These are phyloP conservation scores for Amphiprion percula DNA, from an alignment of 2,113 vertebrate genomes.

Conservation along the genomic window DNA sequence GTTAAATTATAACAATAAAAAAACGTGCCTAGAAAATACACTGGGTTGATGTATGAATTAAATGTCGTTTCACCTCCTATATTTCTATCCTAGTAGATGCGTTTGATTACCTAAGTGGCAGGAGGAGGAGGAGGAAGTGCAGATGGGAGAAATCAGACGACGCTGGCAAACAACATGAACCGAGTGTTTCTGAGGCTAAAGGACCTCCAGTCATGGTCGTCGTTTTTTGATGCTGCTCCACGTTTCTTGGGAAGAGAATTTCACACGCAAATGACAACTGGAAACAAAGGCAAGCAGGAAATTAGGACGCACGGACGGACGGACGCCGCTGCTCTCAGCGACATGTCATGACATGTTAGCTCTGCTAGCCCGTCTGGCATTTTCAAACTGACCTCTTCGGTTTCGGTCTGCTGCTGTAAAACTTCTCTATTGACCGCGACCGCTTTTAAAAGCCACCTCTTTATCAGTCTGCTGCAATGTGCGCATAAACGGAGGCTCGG, in stretches of 20 bases:
- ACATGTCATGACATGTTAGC: conserved; percentile 14
- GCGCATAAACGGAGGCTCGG: not conserved
- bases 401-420: not conserved
- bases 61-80: too few relatives aligned
- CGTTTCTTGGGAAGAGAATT: not conserved
- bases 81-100: too few relatives aligned
- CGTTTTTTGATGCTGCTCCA: not conserved
- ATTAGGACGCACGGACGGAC: too few relatives aligned
- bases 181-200: not conserved
- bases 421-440: not conserved
- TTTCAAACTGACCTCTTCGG: not conserved
- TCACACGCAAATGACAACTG: conserved; percentile 6
- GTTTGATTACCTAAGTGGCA: too few relatives aligned
- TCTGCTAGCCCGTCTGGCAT: conserved; percentile 13
- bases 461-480: not conserved
- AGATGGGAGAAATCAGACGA: not conserved
- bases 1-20: too few relatives aligned
- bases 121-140: conserved; percentile 1
- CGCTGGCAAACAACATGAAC: conserved; percentile 23
- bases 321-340: not conserved
- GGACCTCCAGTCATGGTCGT: not conserved
- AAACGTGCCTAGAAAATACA: too few relatives aligned
- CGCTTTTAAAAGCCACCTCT: not conserved
- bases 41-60: too few relatives aligned
- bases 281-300: conserved; percentile 67